Percentiles rank a stretch among this genome's conserved stretches.
Evolutionary conservation across 2,797 vertebrate species (phyloP).

Genomic region (Sciaenops ocellatus): DNA sequence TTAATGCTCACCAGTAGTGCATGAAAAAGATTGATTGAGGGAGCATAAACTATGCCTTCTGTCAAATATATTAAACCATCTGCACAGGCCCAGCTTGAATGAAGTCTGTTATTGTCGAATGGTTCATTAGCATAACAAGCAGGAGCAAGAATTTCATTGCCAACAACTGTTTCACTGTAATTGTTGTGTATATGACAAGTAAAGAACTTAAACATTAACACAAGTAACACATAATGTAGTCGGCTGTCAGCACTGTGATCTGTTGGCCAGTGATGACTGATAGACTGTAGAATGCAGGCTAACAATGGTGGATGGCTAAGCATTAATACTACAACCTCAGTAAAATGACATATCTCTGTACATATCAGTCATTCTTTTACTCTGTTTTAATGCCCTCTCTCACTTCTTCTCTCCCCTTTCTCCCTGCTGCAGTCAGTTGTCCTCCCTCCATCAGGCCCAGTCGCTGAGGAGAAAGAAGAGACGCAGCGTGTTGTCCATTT

Average conservation of each 20-base stretch:
- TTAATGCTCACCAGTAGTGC: constrained; percentile 28
- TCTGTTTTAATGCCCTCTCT: constrained; percentile 7
- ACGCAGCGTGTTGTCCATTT: constrained; percentile 85
- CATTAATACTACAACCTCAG: neutral
- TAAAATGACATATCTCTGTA: neutral
- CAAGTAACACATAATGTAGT: constrained; percentile 7
- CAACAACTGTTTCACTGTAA: neutral
- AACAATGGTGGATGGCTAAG: constrained; percentile 3
- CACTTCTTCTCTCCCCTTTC: constrained; percentile 6
- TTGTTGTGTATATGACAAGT: neutral
- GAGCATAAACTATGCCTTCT: constrained; percentile 40
- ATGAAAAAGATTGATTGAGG: constrained; percentile 41
- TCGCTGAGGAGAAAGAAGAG: constrained; percentile 86
- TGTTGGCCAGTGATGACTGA: neutral
- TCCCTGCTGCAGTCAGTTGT: constrained; percentile 79
- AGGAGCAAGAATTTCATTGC: neutral
- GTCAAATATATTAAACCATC: constrained; percentile 49
- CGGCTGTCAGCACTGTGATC: constrained; percentile 3
- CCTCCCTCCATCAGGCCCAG: constrained; percentile 84
- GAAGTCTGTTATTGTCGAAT: constrained; percentile 28
- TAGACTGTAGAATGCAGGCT: neutral
- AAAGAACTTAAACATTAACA: neutral
- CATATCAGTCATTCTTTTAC: neutral
- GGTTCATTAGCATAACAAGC: constrained; percentile 15
- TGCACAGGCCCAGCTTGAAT: constrained; percentile 3